Conservation (phyloP, 2,888 invertebrate genomes). For the Caradrina kadenii region DNA sequence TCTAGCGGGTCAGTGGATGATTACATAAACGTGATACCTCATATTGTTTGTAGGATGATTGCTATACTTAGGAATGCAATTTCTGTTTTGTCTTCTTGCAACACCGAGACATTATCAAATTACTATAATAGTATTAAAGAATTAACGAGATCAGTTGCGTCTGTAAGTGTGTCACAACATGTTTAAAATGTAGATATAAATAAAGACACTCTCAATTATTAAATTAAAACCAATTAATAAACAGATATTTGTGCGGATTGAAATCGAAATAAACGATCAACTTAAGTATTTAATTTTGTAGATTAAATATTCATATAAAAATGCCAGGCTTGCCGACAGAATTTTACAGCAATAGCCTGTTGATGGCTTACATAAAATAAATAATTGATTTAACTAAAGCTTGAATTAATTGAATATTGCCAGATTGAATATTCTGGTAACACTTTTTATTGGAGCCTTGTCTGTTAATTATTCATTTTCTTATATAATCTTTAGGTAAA, state of each 20-base stretch:
- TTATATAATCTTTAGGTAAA: not conserved
- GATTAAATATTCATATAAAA: constrained; percentile 24
- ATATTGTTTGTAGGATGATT: constrained; percentile 33
- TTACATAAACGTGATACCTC: constrained; percentile 50
- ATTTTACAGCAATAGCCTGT: not conserved
- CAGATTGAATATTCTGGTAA: too few species aligned
- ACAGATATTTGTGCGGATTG: not conserved
- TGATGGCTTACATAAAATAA: constrained; percentile 4
- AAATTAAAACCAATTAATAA: not conserved
- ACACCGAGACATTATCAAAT: constrained; percentile 31
- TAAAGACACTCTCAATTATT: not conserved
- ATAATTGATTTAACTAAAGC: constrained; percentile 24
- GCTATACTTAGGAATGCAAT: constrained; percentile 6
- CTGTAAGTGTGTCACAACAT: not conserved
- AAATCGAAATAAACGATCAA: constrained; percentile 14
- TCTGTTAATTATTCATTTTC: not conserved
- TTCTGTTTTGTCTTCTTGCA: constrained; percentile 27
- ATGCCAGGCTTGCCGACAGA: not conserved
- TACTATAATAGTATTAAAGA: constrained; percentile 9
- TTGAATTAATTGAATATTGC: constrained; percentile 15
- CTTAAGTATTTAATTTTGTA: not conserved
- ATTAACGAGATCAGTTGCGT: not conserved
- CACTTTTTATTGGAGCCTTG: constrained; percentile 4
- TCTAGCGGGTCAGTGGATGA: constrained; percentile 42
- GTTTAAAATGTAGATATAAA: not conserved